Conservation (phyloP, 2,113 vertebrate genomes). For the Marmota monax region DNA sequence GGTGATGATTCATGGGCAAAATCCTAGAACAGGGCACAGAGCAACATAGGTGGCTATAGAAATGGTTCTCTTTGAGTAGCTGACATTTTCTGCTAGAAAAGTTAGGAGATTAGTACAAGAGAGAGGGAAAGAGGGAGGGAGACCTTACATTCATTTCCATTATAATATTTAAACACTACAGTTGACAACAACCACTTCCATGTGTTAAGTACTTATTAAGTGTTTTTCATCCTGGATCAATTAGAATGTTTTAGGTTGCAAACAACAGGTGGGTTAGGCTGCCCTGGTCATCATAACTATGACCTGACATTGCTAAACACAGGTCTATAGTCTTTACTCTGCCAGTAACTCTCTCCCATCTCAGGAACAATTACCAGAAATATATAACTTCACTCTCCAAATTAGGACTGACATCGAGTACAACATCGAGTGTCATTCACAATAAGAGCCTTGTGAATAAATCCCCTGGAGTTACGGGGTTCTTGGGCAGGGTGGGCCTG, state of each 20-base stretch:
- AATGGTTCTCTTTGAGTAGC: not conserved
- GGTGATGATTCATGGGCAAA: not conserved
- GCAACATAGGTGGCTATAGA: no score
- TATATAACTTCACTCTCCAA: no score
- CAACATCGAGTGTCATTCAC: no score
- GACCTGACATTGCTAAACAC: no score
- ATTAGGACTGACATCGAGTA: no score
- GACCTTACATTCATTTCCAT: not conserved
- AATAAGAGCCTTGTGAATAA: no score
- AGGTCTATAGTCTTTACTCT: no score
- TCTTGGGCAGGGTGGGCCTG: no score
- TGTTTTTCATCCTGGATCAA: not conserved
- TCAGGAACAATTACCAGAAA: no score
- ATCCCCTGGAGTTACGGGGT: no score
- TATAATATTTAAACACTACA: not conserved
- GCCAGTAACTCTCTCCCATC: no score
- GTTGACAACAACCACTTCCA: not conserved
- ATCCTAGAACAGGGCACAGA: not conserved
- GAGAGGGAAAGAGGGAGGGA: not conserved
- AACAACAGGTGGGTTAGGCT: not conserved
- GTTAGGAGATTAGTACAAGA: not conserved
- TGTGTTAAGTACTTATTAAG: not conserved
- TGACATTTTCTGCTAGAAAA: not conserved
- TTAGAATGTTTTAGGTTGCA: not conserved
- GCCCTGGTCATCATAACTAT: no score